Conservation (phyloP, 2,888 invertebrate species). For the Penaeus monodon region DNA sequence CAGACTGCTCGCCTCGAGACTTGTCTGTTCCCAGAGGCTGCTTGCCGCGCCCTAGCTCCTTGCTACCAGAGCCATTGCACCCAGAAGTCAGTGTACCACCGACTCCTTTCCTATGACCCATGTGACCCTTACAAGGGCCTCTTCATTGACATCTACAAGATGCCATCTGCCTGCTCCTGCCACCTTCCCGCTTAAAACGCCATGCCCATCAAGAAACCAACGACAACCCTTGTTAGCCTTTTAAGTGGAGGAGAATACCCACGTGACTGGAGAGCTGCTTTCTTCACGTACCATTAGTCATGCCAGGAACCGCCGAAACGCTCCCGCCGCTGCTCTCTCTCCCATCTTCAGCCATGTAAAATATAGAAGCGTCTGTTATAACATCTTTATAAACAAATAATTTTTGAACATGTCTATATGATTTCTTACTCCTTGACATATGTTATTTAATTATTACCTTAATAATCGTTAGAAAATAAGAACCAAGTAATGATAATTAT, state of each 20-base stretch:
- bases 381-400: no score
- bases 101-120: constrained; percentile 67
- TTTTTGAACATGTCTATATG: no score
- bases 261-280: constrained; percentile 62
- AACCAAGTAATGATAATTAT: no score
- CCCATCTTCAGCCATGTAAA: no score
- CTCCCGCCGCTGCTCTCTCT: constrained; percentile 27
- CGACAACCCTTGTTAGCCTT: constrained; percentile 28
- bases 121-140: constrained; percentile 67
- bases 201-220: constrained; percentile 25
- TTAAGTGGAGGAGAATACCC: constrained; percentile 49
- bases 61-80: constrained; percentile 66
- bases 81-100: constrained; percentile 67
- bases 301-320: constrained; percentile 51
- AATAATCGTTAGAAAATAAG: no score
- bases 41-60: constrained; percentile 66
- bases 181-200: constrained; percentile 42
- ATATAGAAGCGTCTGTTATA: no score
- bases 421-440: no score
- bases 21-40: constrained; percentile 65
- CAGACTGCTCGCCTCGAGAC: constrained; percentile 66
- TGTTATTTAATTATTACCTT: no score
- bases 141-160: constrained; percentile 68
- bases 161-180: constrained; percentile 66
- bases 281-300: constrained; percentile 49